phyloP scores from a whole-genome alignment of 2,888 invertebrate genomes.

The Neria commutata region DNA sequence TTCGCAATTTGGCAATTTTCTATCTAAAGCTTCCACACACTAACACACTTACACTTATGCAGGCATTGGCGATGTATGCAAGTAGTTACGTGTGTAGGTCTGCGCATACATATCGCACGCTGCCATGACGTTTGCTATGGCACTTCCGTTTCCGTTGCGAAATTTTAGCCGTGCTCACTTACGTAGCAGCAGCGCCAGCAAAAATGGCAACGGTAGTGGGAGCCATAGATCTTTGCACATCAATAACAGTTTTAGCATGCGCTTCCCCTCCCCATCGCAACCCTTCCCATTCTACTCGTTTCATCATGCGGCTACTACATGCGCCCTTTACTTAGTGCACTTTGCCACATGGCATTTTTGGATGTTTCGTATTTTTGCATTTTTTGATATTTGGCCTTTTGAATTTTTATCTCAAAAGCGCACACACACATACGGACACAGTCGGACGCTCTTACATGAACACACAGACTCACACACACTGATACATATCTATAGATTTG shows the following conservation, averaged over 20 bases:
- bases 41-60: too few species aligned
- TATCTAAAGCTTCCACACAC: too few species aligned
- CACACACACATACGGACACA: not conserved
- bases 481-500: too few species aligned
- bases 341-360: not conserved
- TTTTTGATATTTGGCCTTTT: not conserved
- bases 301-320: not conserved
- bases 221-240: constrained; percentile 20
- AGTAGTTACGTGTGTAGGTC: too few species aligned
- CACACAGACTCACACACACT: too few species aligned
- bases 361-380: not conserved
- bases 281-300: not conserved
- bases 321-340: not conserved
- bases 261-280: not conserved
- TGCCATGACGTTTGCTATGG: constrained; percentile 9
- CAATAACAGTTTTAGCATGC: constrained; percentile 9
- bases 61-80: too few species aligned
- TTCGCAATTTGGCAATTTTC: constrained; percentile 11
- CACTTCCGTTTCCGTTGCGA: not conserved
- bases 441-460: too few species aligned
- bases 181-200: not conserved
- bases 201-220: not conserved
- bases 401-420: not conserved
- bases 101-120: not conserved
- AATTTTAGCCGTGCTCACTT: not conserved